Evolutionary conservation across 2,797 vertebrate genomes (phyloP), one percentile per base, ranked within the genome.

Genomic region (Eulemur mongoz): DNA sequence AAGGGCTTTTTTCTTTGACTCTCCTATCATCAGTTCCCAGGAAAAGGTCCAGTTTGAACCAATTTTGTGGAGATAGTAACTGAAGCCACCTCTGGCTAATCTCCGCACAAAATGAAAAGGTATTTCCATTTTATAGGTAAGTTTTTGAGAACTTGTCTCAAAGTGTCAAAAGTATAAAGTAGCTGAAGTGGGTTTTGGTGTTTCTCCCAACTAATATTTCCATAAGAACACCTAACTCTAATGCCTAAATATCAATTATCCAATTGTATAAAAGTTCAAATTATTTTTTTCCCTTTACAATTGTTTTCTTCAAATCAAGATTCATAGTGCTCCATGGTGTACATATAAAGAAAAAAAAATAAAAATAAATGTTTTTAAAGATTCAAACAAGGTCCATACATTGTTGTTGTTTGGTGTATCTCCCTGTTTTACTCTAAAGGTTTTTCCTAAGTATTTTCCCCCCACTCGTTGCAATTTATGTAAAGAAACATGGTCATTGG

Each of bases 51-150:
- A 76, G 14, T 80, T 38, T 65, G 61, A 65, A 89, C 43, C 61
- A 45, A 25, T 73, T 82, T 82, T 84, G 59, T 79, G 54, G 48
- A 63, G 14, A 86, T 2, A 59, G 15, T 69, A 73, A 83, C 70
- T 32, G 61, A 93, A 89, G 76, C 63, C 79, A 92, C 45, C 18
- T 88, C 65, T 94, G 38, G 67, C 30, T 72, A 89, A 89, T 50
- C 40, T 72, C n/a, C 76, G 69, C 48, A 73, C 59, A 67, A 91
- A 94, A 80, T 30, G 9, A 40, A 84, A 84, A 75, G 11, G 14
- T 17, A 27, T 84, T 90, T 90, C 25, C 32, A 67, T 61, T 86
- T 93, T 78, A 81, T 6, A 96, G 20, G 6, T 61, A 57, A 63
- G 57, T 61, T 79, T 67, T 35, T 61, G 3, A 81, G 23, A 75